Conservation (phyloP, 2,113 vertebrate species). For the Poicephalus meyeri region DNA sequence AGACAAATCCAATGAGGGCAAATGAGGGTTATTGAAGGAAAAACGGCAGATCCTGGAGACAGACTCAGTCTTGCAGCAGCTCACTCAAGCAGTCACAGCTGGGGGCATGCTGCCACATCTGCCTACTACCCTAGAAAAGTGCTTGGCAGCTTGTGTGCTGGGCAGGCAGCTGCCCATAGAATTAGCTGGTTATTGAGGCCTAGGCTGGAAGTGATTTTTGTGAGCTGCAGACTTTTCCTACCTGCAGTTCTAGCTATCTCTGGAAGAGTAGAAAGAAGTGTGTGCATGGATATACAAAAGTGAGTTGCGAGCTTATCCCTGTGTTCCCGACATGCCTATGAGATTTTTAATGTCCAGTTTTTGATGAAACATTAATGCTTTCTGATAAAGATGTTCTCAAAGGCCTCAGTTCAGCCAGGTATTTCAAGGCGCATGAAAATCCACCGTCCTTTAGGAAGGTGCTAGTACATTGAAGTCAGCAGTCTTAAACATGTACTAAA, state of each 20-base stretch:
- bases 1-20: neutral
- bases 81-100: neutral
- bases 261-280: neutral
- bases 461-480: neutral
- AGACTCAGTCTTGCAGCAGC: neutral
- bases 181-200: neutral
- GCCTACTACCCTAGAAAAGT: rapidly evolving
- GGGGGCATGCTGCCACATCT: neutral
- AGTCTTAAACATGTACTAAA: neutral
- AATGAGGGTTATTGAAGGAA: neutral
- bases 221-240: neutral
- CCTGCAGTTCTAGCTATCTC: neutral
- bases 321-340: neutral
- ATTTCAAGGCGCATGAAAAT: neutral
- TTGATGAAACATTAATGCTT: neutral
- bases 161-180: neutral
- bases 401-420: neutral
- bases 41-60: neutral
- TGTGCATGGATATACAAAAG: neutral
- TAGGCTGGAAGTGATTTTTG: neutral
- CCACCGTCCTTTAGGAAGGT: neutral
- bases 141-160: neutral
- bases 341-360: neutral
- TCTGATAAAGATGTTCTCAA: neutral
- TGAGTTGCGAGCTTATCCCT: neutral